Evolutionary conservation across 2,888 invertebrate species (phyloP).

Genomic region (Argynnis bischoffii): DNA sequence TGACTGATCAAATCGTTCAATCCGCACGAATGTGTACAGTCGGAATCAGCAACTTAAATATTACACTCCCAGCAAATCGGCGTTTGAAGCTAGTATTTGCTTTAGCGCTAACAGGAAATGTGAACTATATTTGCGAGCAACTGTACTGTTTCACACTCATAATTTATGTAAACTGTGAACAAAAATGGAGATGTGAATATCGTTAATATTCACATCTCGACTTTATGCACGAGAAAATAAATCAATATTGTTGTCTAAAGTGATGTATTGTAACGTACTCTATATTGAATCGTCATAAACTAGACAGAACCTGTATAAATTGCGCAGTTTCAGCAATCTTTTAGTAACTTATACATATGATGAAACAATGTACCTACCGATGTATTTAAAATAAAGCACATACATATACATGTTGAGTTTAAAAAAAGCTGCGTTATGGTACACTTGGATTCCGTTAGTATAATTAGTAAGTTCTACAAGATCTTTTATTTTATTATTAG

Average conservation of each 20-base stretch:
- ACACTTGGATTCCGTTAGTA: too few species aligned
- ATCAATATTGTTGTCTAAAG: conserved; percentile 6
- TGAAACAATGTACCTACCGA: not conserved
- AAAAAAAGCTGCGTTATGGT: too few species aligned
- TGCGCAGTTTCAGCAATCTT: conserved; percentile 7
- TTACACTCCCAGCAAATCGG: not conserved
- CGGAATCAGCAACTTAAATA: not conserved
- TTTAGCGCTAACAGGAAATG: not conserved
- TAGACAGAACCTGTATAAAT: conserved; percentile 10
- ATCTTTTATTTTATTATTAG: too few species aligned
- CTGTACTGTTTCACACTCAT: conserved; percentile 16
- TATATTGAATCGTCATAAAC: not conserved
- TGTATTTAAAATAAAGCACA: too few species aligned
- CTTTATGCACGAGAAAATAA: conserved; percentile 6
- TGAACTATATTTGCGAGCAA: not conserved
- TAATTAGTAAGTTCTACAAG: too few species aligned
- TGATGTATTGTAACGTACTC: not conserved
- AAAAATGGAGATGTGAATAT: too few species aligned
- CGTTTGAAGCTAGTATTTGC: not conserved
- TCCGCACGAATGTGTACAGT: conserved; percentile 9
- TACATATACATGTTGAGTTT: too few species aligned
- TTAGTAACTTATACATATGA: not conserved
- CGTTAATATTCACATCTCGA: conserved; percentile 6
- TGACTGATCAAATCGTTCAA: conserved; percentile 1
- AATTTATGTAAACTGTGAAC: conserved; percentile 1